These are phyloP conservation scores for Nothocercus nigrocapillus DNA, from an alignment of 2,113 vertebrate genomes.

Conservation along the genomic window DNA sequence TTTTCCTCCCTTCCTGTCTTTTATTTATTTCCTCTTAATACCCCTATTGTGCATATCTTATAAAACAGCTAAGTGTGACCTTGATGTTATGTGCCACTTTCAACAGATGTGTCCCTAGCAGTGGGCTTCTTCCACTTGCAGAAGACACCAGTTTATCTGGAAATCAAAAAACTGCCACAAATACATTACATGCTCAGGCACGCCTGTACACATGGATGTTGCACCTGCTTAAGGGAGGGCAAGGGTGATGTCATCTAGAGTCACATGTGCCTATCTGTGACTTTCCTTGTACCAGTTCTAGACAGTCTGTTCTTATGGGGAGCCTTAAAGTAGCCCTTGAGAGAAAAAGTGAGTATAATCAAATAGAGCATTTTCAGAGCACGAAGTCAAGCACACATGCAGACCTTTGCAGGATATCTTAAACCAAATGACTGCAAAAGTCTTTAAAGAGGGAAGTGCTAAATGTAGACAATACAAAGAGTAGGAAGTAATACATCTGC, in stretches of 20 bases:
- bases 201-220: neutral
- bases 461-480: neutral
- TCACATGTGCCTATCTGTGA: rapidly evolving
- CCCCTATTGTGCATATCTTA: neutral
- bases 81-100: neutral
- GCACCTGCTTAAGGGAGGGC: neutral
- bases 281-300: neutral
- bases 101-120: neutral
- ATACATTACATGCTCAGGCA: neutral
- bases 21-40: neutral
- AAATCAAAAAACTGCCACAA: neutral
- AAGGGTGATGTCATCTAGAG: neutral
- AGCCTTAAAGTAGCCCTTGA: neutral
- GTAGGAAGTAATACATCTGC: neutral
- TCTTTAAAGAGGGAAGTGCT: neutral
- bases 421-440: neutral
- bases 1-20: neutral
- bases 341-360: neutral
- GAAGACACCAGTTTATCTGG: neutral
- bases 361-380: neutral
- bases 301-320: neutral
- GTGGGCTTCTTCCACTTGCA: neutral
- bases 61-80: neutral
- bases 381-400: neutral
- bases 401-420: neutral